Conservation (phyloP, 2,888 invertebrate species). For the Eupithecia centaureata region DNA sequence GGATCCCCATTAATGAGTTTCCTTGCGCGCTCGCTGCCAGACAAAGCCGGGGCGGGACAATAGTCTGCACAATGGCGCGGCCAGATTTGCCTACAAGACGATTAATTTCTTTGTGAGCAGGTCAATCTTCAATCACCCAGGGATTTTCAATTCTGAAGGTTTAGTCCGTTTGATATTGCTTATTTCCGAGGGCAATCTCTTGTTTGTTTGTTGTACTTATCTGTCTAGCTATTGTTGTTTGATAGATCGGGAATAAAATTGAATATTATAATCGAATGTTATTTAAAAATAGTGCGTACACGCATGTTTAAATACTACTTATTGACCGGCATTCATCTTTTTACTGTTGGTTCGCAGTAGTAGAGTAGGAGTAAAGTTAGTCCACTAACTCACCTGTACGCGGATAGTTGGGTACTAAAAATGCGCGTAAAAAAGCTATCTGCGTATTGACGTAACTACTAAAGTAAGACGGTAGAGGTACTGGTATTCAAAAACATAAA, state of each 20-base stretch:
- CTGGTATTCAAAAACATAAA: too few relatives aligned
- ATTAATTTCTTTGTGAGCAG: slow-evolving; percentile 47
- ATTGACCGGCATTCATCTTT: too few relatives aligned
- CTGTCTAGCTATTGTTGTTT: background rate
- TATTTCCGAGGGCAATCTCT: slow-evolving; percentile 5
- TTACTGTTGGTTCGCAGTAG: too few relatives aligned
- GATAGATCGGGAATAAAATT: background rate
- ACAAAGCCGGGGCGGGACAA: slow-evolving; percentile 43
- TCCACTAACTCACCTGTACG: too few relatives aligned
- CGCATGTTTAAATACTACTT: too few relatives aligned
- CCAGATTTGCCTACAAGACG: slow-evolving; percentile 47
- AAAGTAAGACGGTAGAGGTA: too few relatives aligned
- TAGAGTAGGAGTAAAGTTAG: too few relatives aligned
- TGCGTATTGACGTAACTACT: too few relatives aligned
- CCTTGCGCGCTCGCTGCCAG: slow-evolving; percentile 44
- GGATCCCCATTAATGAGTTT: slow-evolving; percentile 47
- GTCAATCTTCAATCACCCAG: slow-evolving; percentile 41
- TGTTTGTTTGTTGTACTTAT: background rate
- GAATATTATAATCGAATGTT: too few relatives aligned
- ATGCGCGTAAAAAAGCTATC: too few relatives aligned
- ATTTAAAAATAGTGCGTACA: too few relatives aligned
- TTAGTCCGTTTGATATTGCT: slow-evolving; percentile 16
- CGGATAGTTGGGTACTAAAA: too few relatives aligned
- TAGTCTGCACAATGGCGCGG: slow-evolving; percentile 43
- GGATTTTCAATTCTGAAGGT: slow-evolving; percentile 36